Evolutionary conservation across 2,888 invertebrate genomes (phyloP).

Genomic region (Latrodectus elegans): DNA sequence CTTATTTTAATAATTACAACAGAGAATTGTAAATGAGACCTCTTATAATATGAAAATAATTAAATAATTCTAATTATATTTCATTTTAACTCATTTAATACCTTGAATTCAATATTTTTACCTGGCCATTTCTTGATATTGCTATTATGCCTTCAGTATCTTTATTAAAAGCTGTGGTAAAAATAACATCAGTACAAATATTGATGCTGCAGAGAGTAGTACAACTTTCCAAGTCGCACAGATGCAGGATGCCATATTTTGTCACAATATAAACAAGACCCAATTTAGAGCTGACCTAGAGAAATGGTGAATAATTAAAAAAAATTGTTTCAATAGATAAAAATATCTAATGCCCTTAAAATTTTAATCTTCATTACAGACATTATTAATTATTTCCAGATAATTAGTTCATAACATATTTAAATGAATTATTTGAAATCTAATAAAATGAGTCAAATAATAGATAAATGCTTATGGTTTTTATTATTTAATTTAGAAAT

Average conservation of each 20-base stretch:
- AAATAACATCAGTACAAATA: slow-evolving; percentile 74
- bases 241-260: slow-evolving; percentile 75
- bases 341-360: neutral
- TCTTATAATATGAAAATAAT: too few relatives aligned
- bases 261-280: slow-evolving; percentile 75
- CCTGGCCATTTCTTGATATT: slow-evolving; percentile 71
- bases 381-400: neutral
- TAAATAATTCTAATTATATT: too few relatives aligned
- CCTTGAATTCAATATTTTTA: slow-evolving; percentile 12
- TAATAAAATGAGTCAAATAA: neutral
- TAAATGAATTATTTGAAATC: neutral
- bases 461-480: neutral
- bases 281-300: slow-evolving; percentile 74
- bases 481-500: neutral
- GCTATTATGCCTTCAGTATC: slow-evolving; percentile 71
- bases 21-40: too few relatives aligned
- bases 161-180: slow-evolving; percentile 73
- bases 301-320: neutral
- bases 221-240: slow-evolving; percentile 75
- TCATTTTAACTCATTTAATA: too few relatives aligned
- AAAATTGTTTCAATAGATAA: neutral
- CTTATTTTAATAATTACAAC: neutral
- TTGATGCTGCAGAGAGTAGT: slow-evolving; percentile 73
- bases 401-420: neutral
- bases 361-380: neutral